Percentiles rank a stretch among this genome's conserved stretches.
These are phyloP conservation scores for Zaprionus lineosus DNA, from an alignment of 2,888 invertebrate genomes.

Conservation along the genomic window DNA sequence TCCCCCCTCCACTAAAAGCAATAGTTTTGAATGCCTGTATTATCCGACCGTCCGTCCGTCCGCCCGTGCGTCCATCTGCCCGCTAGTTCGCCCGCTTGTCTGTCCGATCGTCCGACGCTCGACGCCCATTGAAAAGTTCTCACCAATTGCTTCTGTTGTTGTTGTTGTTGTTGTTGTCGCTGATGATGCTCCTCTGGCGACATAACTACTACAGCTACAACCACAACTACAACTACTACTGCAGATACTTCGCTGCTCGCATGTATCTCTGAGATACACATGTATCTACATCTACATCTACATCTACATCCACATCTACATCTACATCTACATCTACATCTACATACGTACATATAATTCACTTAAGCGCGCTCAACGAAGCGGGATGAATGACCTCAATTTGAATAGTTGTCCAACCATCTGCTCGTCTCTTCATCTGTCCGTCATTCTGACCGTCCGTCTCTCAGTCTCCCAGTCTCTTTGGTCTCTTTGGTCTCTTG, in stretches of 20 bases:
- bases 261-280: constrained; percentile 37
- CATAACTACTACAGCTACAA: constrained; percentile 31
- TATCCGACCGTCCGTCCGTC: no score
- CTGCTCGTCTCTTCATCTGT: constrained; percentile 16
- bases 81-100: no score
- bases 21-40: no score
- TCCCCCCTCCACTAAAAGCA: no score
- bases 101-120: no score
- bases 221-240: not conserved
- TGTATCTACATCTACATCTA: not conserved
- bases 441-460: not conserved
- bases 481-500: no score
- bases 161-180: not conserved
- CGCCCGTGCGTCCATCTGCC: no score
- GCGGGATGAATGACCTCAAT: constrained; percentile 79
- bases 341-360: constrained; percentile 66
- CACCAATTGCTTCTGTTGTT: no score
- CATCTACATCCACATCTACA: constrained; percentile 6
- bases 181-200: constrained; percentile 15
- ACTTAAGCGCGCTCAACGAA: constrained; percentile 79
- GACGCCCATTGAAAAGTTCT: no score
- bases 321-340: constrained; percentile 9
- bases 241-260: constrained; percentile 18
- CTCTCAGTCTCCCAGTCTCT: not conserved
- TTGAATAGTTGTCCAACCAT: constrained; percentile 72